Base-by-base conservation (phyloP, 1,140 invertebrate species). In the Prorops nasuta region DNA sequence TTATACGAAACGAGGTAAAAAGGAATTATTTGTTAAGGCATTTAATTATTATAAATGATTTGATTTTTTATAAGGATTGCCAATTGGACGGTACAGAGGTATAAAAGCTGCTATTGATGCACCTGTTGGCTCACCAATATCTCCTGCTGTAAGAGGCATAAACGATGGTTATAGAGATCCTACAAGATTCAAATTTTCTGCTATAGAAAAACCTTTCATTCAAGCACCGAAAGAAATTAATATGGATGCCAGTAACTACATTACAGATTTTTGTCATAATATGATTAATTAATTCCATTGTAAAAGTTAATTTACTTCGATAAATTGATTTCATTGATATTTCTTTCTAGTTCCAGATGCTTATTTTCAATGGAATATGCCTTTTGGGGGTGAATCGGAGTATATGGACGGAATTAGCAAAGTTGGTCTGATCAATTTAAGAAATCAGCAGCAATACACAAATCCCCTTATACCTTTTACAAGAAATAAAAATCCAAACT, bases 401-500 rank as follows among this genome's bases (percentile, higher is more conserved):
- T 86, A 84, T 40, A 77, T 80, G 69, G 82, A 84, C 49, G 80
- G 76, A 0, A 77, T 82, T 37, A 81, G 79, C 28, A 80, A 81
- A 12, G 69, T 80, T 3, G 83, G 80, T 1, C 65, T 81, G 36
- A 78, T 75, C 2, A 80, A 81, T 42, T 79, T 83, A 66, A 76
- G 79, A 43, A 80, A 77, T 34, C 79, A 78, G 57, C 83, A 85
- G 48, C 78, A 81, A 44, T 85, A 77, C 58, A 69, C 77, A 19
- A 79, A 84, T 49, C 83, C 83, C 0, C 58, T 82, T 10, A 35
- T 28, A 28, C 4, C 4, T 6, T 6, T 6, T 28, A 28, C 24
- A 10, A 6, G 24, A 28, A 6, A 28, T 10, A 28, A 28, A 28
- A 28, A 10, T 28, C 4, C 24, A 6, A 28, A 28, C 24, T 6